Evolutionary conservation across 1,140 invertebrate genomes (phyloP).

Genomic region (Drosophila varians): DNA sequence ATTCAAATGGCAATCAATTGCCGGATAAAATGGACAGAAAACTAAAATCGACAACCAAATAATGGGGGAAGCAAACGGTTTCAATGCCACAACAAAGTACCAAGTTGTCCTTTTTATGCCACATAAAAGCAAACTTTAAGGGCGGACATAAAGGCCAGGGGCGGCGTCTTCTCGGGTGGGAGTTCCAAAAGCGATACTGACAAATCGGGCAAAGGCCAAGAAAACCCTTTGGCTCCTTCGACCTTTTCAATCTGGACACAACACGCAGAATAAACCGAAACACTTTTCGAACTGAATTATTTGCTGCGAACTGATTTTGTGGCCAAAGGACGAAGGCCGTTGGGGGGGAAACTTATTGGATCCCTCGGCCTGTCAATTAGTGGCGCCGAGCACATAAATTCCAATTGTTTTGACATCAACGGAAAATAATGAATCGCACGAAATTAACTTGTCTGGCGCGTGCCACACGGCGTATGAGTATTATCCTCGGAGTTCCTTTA

Average conservation of each 20-base stretch:
- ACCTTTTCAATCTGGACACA: conserved; percentile 43
- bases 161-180: conserved; percentile 1
- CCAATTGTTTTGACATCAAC: conserved; percentile 53
- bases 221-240: conserved; percentile 43
- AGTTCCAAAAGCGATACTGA: neutral
- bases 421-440: conserved; percentile 45
- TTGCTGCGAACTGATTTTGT: conserved; percentile 34
- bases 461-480: conserved; percentile 18
- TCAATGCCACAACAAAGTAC: conserved; percentile 38
- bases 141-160: conserved; percentile 25
- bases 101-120: conserved; percentile 46
- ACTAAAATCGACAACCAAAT: conserved; percentile 32
- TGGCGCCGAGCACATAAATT: conserved; percentile 40
- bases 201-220: conserved; percentile 21
- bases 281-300: conserved; percentile 27
- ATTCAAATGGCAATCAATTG: conserved; percentile 48
- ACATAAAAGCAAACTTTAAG: conserved; percentile 44
- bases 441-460: conserved; percentile 56
- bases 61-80: conserved; percentile 20
- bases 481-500: conserved; percentile 16
- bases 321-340: neutral
- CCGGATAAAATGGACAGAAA: conserved; percentile 22
- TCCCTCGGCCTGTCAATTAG: conserved; percentile 45
- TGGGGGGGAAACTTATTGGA: conserved; percentile 19
- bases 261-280: conserved; percentile 44